Conservation (phyloP, 2,797 vertebrate genomes). For the Erpetoichthys calabaricus region DNA sequence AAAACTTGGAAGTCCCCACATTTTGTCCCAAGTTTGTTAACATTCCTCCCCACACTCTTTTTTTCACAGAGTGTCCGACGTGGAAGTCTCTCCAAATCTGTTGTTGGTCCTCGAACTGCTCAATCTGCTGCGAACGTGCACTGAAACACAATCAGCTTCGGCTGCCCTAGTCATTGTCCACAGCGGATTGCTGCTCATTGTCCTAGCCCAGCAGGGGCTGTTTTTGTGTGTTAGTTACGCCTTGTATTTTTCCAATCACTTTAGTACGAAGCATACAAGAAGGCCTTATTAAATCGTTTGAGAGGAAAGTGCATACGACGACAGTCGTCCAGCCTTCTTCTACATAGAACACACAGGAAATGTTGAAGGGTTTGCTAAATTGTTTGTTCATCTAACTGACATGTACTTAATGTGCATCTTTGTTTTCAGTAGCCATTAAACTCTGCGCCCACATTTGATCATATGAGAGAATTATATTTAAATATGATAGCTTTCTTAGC, state of each 20-base stretch:
- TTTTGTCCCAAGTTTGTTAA: constrained; percentile 2
- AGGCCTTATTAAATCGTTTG: too few relatives aligned
- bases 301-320: too few relatives aligned
- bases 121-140: constrained; percentile 36
- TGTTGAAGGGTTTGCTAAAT: too few relatives aligned
- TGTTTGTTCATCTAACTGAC: too few relatives aligned
- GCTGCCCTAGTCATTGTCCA: constrained; percentile 33
- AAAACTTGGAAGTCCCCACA: constrained; percentile 11
- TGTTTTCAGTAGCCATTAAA: too few relatives aligned
- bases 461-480: too few relatives aligned
- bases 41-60: constrained; percentile 18
- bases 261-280: constrained; percentile 8
- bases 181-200: constrained; percentile 40
- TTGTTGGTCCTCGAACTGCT: constrained; percentile 26
- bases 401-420: too few relatives aligned
- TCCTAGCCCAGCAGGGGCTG: constrained; percentile 32
- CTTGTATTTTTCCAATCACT: constrained; percentile 17
- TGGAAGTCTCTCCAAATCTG: constrained; percentile 32
- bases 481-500: too few relatives aligned
- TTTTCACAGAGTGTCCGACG: constrained; percentile 26
- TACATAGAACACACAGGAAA: too few relatives aligned
- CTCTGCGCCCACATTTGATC: too few relatives aligned
- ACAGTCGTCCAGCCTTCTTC: too few relatives aligned
- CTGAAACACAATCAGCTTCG: constrained; percentile 41
- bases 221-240: constrained; percentile 8